Percentiles rank a stretch among this genome's conserved stretches.
Evolutionary conservation across 2,113 vertebrate genomes (phyloP).

Genomic region (Chionomys nivalis): DNA sequence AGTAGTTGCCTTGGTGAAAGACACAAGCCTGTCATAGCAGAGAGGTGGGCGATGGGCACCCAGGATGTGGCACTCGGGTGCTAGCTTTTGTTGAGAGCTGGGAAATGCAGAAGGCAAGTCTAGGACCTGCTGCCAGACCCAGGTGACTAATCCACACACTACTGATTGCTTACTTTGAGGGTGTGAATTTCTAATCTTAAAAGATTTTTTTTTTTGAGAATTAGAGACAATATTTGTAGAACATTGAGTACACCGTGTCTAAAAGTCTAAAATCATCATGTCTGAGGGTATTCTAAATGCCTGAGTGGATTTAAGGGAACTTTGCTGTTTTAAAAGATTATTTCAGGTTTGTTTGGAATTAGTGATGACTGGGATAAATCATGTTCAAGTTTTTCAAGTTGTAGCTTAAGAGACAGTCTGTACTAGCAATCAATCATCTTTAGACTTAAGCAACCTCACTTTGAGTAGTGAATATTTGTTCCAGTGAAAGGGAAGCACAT

Average conservation of each 20-base stretch:
- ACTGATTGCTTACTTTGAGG: neutral
- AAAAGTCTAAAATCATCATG: neutral
- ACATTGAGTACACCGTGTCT: neutral
- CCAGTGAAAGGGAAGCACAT: neutral
- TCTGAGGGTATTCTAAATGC: neutral
- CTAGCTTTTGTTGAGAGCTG: neutral
- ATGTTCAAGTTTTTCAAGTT: conserved; percentile 51
- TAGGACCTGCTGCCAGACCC: neutral
- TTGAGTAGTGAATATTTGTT: neutral
- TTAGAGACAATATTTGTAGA: neutral
- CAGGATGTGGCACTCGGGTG: neutral
- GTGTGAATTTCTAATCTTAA: neutral
- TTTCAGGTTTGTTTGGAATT: conserved; percentile 27
- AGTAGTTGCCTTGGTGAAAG: neutral
- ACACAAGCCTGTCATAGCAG: rapidly evolving
- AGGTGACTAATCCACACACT: neutral
- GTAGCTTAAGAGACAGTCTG: neutral
- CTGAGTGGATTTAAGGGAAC: neutral
- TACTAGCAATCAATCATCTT: neutral
- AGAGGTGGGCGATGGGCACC: too few relatives aligned
- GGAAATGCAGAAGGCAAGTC: rapidly evolving
- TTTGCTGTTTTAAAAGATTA: neutral
- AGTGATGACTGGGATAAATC: conserved; percentile 25
- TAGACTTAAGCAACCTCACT: neutral
- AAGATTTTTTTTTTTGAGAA: neutral